Evolutionary conservation across 2,888 invertebrate genomes (phyloP).

Genomic region (Coenonympha glycerion): DNA sequence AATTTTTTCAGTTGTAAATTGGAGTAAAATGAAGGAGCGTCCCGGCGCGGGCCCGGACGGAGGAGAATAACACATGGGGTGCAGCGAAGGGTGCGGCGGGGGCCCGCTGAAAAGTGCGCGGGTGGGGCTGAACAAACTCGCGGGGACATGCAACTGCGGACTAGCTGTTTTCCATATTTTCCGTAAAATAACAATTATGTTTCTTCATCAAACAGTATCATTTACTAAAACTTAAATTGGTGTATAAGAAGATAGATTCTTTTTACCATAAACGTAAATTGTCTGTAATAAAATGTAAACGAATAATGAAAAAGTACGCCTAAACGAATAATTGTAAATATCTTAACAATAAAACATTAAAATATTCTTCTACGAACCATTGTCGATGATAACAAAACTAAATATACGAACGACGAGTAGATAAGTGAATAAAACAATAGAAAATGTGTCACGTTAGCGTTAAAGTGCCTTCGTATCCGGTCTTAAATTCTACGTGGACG

Average conservation of each 20-base stretch:
- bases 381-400: background rate
- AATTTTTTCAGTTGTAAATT: constrained; percentile 75
- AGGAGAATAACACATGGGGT: constrained; percentile 62
- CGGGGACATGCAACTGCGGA: constrained; percentile 61
- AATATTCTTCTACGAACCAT: background rate
- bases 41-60: constrained; percentile 65
- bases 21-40: constrained; percentile 76
- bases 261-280: too few species aligned
- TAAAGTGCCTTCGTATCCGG: constrained; percentile 64
- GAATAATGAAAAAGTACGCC: too few species aligned
- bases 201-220: background rate
- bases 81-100: constrained; percentile 69
- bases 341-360: background rate
- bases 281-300: too few species aligned
- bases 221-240: background rate
- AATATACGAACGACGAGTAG: background rate
- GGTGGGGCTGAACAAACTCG: constrained; percentile 77
- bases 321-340: too few species aligned
- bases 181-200: constrained; percentile 1
- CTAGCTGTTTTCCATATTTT: constrained; percentile 36
- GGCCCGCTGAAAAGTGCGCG: constrained; percentile 76
- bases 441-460: constrained; percentile 59
- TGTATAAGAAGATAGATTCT: too few species aligned
- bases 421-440: constrained; percentile 2
- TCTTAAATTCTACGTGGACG: constrained; percentile 65